Evolutionary conservation across 2,113 vertebrate species (phyloP).

Genomic region (Psettodes erumei): DNA sequence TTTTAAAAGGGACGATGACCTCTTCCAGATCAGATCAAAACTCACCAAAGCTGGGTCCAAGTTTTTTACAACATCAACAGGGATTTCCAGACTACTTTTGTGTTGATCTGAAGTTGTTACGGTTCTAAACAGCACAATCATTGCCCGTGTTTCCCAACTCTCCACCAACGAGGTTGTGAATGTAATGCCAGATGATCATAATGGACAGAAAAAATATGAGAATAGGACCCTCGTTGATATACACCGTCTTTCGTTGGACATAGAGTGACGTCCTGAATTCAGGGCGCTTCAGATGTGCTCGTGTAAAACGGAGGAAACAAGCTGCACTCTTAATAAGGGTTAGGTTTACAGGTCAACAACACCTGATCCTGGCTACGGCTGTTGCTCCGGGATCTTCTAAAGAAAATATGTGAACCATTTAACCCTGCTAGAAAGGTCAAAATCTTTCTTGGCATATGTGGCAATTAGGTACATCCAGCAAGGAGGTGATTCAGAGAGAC

Average conservation of each 20-base stretch:
- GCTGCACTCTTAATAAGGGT: constrained; percentile 41
- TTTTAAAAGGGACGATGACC: too few relatives aligned
- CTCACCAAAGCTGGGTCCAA: neutral
- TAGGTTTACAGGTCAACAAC: constrained; percentile 60
- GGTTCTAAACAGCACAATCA: neutral
- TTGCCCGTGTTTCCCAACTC: neutral
- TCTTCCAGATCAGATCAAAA: neutral
- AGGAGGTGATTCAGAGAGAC: constrained; percentile 59
- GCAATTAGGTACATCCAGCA: constrained; percentile 60
- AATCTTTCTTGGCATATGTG: constrained; percentile 35
- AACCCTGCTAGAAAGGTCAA: constrained; percentile 62
- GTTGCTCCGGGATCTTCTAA: constrained; percentile 40
- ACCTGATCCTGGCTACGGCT: constrained; percentile 47
- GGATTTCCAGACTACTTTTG: neutral
- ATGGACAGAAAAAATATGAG: neutral
- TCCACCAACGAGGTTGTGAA: neutral
- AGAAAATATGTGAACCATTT: constrained; percentile 68
- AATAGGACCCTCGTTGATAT: neutral
- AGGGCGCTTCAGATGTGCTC: neutral
- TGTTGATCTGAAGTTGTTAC: neutral
- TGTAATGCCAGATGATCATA: neutral
- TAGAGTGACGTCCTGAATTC: neutral
- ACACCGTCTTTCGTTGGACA: neutral
- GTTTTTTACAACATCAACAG: neutral
- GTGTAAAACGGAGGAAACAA: neutral